Conservation (phyloP, 1,140 invertebrate genomes). For the Drosophila eugracilis region DNA sequence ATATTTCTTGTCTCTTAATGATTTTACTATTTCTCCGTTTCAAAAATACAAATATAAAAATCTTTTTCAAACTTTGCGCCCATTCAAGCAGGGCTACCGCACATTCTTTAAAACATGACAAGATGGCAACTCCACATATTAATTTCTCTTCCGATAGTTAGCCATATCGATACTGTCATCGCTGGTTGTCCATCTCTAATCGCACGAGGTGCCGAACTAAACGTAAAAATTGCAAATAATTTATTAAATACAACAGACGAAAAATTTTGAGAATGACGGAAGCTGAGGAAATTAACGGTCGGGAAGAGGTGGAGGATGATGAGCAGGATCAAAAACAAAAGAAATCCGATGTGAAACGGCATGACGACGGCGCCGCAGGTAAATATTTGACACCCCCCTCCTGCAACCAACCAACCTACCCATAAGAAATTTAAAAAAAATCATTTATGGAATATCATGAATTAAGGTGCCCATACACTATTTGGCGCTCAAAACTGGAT, state of each 20-base stretch:
- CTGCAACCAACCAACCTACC: not conserved
- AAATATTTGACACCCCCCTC: conserved; percentile 15
- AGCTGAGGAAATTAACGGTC: conserved; percentile 68
- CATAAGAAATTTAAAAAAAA: conserved; percentile 1
- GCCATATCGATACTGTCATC: conserved; percentile 1
- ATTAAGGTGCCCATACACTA: not conserved
- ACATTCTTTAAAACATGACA: no score
- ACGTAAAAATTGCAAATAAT: conserved; percentile 45
- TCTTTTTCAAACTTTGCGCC: conserved; percentile 8
- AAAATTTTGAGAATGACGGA: conserved; percentile 50
- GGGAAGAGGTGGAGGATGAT: conserved; percentile 86
- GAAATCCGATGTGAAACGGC: conserved; percentile 88
- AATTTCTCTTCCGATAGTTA: no score
- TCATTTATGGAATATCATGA: not conserved
- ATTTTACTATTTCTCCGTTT: conserved; percentile 28
- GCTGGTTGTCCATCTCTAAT: conserved; percentile 7
- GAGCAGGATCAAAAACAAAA: conserved; percentile 91
- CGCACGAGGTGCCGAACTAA: conserved; percentile 59
- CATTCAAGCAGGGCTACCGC: not conserved
- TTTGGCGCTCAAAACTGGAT: not conserved
- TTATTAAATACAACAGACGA: conserved; percentile 31
- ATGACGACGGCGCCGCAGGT: conserved; percentile 94
- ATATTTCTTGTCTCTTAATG: conserved; percentile 20
- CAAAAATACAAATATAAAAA: not conserved
- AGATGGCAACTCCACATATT: not conserved